Evolutionary conservation across 1,140 invertebrate species (phyloP).

Genomic region (Diprion similis): DNA sequence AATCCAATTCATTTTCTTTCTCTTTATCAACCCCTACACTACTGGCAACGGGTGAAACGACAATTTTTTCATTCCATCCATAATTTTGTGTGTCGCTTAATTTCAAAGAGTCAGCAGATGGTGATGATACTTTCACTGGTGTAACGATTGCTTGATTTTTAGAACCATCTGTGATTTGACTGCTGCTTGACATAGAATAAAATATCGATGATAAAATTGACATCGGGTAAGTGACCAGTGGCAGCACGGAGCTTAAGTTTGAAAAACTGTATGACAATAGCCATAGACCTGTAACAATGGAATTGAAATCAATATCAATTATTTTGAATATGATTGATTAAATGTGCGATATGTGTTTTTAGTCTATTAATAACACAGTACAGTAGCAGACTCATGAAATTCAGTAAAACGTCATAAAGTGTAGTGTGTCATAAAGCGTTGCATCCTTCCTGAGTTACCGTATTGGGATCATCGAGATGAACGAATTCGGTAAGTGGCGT

Average conservation of each 20-base stretch:
- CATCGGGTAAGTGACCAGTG: background rate
- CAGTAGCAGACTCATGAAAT: background rate
- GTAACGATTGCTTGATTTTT: background rate
- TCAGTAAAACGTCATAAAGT: constrained; percentile 22
- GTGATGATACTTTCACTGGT: background rate
- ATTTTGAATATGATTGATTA: constrained; percentile 38
- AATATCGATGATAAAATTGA: background rate
- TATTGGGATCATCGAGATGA: constrained; percentile 25
- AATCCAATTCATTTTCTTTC: background rate
- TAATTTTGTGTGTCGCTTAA: background rate
- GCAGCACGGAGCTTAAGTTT: background rate
- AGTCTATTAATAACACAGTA: constrained; percentile 26
- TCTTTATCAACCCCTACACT: background rate
- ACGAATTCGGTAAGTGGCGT: constrained; percentile 16
- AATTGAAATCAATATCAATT: background rate
- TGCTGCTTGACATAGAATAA: background rate
- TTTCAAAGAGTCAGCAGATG: background rate
- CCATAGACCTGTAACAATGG: background rate
- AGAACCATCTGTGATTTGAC: background rate
- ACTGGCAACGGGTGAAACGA: background rate
- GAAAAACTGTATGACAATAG: background rate
- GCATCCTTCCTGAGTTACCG: constrained; percentile 34
- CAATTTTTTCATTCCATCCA: background rate
- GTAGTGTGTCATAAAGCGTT: constrained; percentile 16
- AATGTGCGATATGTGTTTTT: constrained; percentile 31